Evolutionary conservation across 1,140 invertebrate genomes (phyloP), one percentile per base, ranked within the genome.

Genomic region (Amyelois transitella): DNA sequence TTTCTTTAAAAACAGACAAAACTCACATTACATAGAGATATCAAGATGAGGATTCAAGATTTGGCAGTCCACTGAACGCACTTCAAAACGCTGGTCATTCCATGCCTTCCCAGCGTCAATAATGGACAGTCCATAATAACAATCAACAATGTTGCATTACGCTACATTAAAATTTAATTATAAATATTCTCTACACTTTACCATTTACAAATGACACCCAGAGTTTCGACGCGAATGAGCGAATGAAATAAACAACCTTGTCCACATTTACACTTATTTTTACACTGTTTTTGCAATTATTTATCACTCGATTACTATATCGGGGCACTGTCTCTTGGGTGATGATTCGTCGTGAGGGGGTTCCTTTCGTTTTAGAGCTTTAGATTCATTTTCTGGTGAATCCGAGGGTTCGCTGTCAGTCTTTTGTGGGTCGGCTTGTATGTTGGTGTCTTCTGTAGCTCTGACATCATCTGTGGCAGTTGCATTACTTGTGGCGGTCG

Each of bases 321-420:
- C 74, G 12, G 75, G 78, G 59, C 84, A 85, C 63, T 81, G 84
- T 83, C 82, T 83, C 65, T 88, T 88, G 12, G 77, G 68, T 3
- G 76, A 75, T 3, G 70, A 75, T 58, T 79, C 74, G 8, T 80
- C 77, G 7, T 77, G 75, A n/a, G 62, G 60, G 5, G 75, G 75
- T 58, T 86, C 84, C 75, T 85, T 88, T 24, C 84, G 63, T 59
- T 88, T 88, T 6, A 81, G 55, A 5, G 75, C 53, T 58, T 81
- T 83, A 12, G 55, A 47, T 60, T 81, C 78, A 17, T 70, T 69
- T 17, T 75, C 69, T 45, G 51, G 28, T n/a, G 63, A 62, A 7
- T 72, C 74, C 18, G 67, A 53, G 43, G 61, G 61, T n/a, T 38
- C 32, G 32, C n/a, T n/a, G n/a, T 38, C 32, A 38, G 66, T 59